Conservation (phyloP, 2,888 invertebrate genomes). For the Pristionchus entomophagus region DNA sequence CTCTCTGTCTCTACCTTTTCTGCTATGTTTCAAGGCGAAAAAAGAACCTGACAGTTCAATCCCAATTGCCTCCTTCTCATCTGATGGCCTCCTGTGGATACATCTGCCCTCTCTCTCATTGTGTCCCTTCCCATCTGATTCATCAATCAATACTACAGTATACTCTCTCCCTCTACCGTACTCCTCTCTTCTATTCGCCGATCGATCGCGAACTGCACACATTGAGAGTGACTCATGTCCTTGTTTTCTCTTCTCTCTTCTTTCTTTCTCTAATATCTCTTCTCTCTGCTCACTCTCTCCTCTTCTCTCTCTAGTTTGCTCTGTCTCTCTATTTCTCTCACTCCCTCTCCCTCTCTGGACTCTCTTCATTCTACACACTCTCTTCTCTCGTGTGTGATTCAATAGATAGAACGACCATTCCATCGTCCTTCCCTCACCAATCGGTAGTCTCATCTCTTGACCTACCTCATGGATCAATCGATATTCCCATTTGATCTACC, state of each 20-base stretch:
- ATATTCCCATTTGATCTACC: conserved; percentile 1
- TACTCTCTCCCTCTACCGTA: conserved; percentile 43
- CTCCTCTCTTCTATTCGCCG: conserved; percentile 11
- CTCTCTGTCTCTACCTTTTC: conserved; percentile 9
- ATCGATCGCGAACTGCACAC: conserved; percentile 45
- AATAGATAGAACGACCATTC: conserved; percentile 39
- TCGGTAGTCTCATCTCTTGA: neutral
- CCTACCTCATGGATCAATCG: conserved; percentile 23
- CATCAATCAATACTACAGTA: conserved; percentile 43
- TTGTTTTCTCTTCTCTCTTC: conserved; percentile 35
- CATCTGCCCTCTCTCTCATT: conserved; percentile 20
- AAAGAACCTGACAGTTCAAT: conserved; percentile 12
- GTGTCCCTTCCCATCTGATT: neutral
- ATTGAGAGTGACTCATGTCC: conserved; percentile 31
- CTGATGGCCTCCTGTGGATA: neutral
- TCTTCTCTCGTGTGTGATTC: conserved; percentile 17
- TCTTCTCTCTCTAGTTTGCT: conserved; percentile 22
- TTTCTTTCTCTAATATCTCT: conserved; percentile 26
- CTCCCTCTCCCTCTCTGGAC: too few relatives aligned
- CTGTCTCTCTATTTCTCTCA: neutral
- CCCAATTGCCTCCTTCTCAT: neutral
- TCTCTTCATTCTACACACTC: conserved; percentile 10
- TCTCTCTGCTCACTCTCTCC: conserved; percentile 2
- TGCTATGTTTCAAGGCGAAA: neutral
- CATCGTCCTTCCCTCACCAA: conserved; percentile 10